Evolutionary conservation across 1,140 invertebrate genomes (phyloP), one percentile per base, ranked within the genome.

Genomic region (Bilobella aurantiaca): DNA sequence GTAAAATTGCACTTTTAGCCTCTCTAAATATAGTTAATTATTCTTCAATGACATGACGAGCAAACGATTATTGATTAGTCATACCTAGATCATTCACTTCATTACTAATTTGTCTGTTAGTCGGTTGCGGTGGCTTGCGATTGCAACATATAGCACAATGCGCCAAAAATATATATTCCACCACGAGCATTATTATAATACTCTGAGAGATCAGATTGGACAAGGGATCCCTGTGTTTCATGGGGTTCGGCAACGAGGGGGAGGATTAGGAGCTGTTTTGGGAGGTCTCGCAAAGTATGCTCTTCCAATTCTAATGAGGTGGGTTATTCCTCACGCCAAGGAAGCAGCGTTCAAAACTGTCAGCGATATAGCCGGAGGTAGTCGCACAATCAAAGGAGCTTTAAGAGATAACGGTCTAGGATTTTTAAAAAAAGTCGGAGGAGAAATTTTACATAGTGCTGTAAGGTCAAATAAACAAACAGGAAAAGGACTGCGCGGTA

Each of bases 261-360:
- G 64, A 31, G 59, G 64, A 34, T 3, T 66, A 1, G 64, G 59
- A 28, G 27, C 34, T 5, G 25, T 66, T 14, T 31, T 62, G 2
- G 42, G 16, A n/a, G 32, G 21, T 32, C 29, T 66, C 62, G 61
- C 64, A 49, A 46, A 66, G 57, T 66, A 66, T 34, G 59, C 59
- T 12, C 21, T 66, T 5, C 64, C 64, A 49, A 8, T 66, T 16
- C 21, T 66, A 2, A 3, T 30, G 25, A 61, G 28, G 23, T 66
- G 29, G 46, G 23, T 66, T 28, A 60, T 66, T 1, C 64, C 64
- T 14, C 34, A 62, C 12, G 64, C 58, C 12, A 66, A 66, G 30
- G 30, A 62, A 34, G 32, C 64, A 14, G 34, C 47, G 5, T 8
- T 56, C 27, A 66, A 34, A 21, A 66, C 59, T 1, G 47, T 46